Conservation (phyloP, 2,113 vertebrate genomes). For the Nerophis lumbriciformis region DNA sequence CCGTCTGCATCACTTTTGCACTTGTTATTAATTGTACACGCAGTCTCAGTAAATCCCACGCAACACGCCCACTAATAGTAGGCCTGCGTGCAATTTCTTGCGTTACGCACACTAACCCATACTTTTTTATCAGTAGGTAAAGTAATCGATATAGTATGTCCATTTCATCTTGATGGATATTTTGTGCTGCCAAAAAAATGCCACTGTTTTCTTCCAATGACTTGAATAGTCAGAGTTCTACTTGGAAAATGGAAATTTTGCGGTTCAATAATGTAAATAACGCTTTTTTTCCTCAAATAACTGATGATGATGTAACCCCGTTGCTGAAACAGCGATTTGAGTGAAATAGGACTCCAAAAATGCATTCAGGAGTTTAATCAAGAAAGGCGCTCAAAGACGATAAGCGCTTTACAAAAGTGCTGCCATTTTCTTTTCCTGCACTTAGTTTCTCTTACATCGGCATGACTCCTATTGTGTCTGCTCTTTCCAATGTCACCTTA, state of each 20-base stretch:
- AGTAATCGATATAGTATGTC: constrained; percentile 2
- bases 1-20: too few species aligned
- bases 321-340: constrained; percentile 21
- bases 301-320: constrained; percentile 16
- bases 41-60: too few species aligned
- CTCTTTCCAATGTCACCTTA: constrained; percentile 14
- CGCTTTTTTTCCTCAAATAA: constrained; percentile 13
- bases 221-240: constrained; percentile 6
- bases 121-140: neutral
- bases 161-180: constrained; percentile 17
- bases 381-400: neutral
- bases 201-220: constrained; percentile 6
- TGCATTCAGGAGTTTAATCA: constrained; percentile 30
- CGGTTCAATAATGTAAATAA: constrained; percentile 7
- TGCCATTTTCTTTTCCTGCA: constrained; percentile 18
- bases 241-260: constrained; percentile 23
- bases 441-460: constrained; percentile 16
- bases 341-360: constrained; percentile 36
- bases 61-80: too few species aligned
- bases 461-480: constrained; percentile 21
- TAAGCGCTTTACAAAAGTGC: constrained; percentile 18
- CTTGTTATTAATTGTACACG: too few species aligned
- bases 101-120: too few species aligned
- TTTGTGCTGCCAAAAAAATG: neutral
- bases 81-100: too few species aligned